These are phyloP conservation scores for Apogon hyalosoma DNA, from an alignment of 2,797 vertebrate species.

Conservation along the genomic window DNA sequence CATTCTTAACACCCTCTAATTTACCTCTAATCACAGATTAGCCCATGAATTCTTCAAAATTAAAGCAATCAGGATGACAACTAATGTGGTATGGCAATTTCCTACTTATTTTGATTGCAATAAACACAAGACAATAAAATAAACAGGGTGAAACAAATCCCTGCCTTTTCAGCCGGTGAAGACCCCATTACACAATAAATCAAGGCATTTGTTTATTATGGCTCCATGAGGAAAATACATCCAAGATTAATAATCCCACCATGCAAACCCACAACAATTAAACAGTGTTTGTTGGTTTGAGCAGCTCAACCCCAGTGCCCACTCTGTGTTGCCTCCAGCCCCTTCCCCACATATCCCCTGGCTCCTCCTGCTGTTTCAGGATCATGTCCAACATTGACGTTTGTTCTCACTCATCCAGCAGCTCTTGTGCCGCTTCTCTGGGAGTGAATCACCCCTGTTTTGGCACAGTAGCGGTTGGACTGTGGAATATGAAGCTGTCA, in stretches of 20 bases:
- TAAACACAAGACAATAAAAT: slow-evolving; percentile 7
- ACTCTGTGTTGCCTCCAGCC: neutral
- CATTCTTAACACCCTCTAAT: slow-evolving; percentile 4
- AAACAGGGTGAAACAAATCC: slow-evolving; percentile 19
- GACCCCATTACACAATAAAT: slow-evolving; percentile 41
- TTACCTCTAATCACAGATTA: slow-evolving; percentile 22
- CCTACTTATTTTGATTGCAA: slow-evolving; percentile 8
- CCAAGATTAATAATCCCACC: slow-evolving; percentile 40
- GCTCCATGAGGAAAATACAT: slow-evolving; percentile 28
- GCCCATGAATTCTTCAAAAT: slow-evolving; percentile 5
- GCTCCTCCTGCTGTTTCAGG: slow-evolving; percentile 25
- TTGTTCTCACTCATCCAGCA: slow-evolving; percentile 27
- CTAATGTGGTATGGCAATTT: neutral
- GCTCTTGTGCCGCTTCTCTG: slow-evolving; percentile 20
- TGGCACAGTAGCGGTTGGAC: neutral
- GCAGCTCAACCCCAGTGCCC: slow-evolving; percentile 7
- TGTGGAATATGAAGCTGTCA: neutral
- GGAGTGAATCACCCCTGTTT: slow-evolving; percentile 16
- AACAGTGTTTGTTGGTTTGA: slow-evolving; percentile 44
- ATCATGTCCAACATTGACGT: slow-evolving; percentile 37
- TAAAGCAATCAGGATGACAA: slow-evolving; percentile 27
- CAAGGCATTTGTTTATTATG: slow-evolving; percentile 43
- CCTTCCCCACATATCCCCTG: neutral
- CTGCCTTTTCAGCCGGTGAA: slow-evolving; percentile 15
- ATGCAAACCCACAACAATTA: slow-evolving; percentile 20